Percentiles rank a stretch among this genome's conserved stretches.
These are phyloP conservation scores for Ascidia mentula DNA, from an alignment of 23 tunicate species.

Conservation along the genomic window DNA sequence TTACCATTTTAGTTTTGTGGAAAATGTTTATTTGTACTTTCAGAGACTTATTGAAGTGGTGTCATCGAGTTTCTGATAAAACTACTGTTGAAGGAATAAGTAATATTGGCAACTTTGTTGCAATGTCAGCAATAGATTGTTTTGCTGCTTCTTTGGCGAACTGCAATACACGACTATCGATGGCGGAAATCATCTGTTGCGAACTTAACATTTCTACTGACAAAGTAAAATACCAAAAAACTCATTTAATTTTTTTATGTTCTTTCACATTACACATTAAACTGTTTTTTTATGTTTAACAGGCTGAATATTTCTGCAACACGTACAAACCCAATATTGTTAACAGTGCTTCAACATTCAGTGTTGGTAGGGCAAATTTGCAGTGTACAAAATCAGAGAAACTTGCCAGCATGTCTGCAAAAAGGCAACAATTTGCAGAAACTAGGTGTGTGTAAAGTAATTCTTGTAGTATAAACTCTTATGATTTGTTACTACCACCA, in stretches of 20 bases:
- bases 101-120: slow-evolving; percentile 30
- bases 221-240: not conserved
- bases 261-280: too few relatives aligned
- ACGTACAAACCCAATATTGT: slow-evolving; percentile 62
- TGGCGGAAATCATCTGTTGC: slow-evolving; percentile 30
- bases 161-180: not conserved
- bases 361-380: slow-evolving; percentile 39
- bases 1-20: too few relatives aligned
- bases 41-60: slow-evolving; percentile 77
- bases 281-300: not conserved
- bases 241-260: not conserved
- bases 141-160: slow-evolving; percentile 58
- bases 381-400: not conserved
- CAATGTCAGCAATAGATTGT: slow-evolving; percentile 75
- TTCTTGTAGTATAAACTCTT: too few relatives aligned
- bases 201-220: slow-evolving; percentile 51
- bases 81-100: not conserved
- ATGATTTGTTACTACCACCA: too few relatives aligned
- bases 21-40: too few relatives aligned
- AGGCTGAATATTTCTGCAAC: slow-evolving; percentile 76
- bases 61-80: slow-evolving; percentile 43
- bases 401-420: not conserved
- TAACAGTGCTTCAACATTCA: slow-evolving; percentile 1
- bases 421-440: slow-evolving; percentile 61
- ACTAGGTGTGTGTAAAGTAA: slow-evolving; percentile 43